Evolutionary conservation across 2,113 vertebrate species (phyloP).

Genomic region (Burhinus bistriatus): DNA sequence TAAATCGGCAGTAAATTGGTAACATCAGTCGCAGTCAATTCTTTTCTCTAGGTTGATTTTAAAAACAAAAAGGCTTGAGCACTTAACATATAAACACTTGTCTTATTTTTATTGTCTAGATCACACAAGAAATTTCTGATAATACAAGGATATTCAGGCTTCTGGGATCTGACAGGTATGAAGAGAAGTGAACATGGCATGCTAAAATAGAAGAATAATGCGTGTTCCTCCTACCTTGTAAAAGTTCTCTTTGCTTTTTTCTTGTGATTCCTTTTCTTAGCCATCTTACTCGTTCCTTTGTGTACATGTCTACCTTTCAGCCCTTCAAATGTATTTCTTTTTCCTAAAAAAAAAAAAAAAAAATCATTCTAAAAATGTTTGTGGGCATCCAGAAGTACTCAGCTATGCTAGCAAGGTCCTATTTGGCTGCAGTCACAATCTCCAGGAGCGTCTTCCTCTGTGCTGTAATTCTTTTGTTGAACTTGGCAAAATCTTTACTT

Average conservation of each 20-base stretch:
- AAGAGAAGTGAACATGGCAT: background rate
- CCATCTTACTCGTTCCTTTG: background rate
- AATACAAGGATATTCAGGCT: constrained; percentile 96
- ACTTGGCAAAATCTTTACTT: background rate
- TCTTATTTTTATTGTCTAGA: constrained; percentile 72
- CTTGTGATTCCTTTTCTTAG: background rate
- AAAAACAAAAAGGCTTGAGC: background rate
- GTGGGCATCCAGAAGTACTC: background rate
- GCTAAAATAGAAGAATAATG: background rate
- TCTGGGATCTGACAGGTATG: constrained; percentile 97
- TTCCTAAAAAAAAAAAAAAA: background rate
- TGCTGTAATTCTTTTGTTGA: background rate
- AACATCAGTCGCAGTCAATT: background rate
- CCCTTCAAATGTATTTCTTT: background rate
- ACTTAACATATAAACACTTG: background rate
- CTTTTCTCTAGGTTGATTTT: background rate
- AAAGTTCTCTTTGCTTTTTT: background rate
- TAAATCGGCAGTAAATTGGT: background rate
- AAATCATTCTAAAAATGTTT: background rate
- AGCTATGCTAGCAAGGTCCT: background rate
- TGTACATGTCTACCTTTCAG: background rate
- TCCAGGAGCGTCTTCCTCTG: background rate
- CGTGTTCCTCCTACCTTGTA: background rate
- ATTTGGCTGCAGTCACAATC: background rate
- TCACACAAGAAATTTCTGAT: constrained; percentile 98